phyloP scores from a whole-genome alignment of 2,888 invertebrate genomes.

The Serrognathus titanus region DNA sequence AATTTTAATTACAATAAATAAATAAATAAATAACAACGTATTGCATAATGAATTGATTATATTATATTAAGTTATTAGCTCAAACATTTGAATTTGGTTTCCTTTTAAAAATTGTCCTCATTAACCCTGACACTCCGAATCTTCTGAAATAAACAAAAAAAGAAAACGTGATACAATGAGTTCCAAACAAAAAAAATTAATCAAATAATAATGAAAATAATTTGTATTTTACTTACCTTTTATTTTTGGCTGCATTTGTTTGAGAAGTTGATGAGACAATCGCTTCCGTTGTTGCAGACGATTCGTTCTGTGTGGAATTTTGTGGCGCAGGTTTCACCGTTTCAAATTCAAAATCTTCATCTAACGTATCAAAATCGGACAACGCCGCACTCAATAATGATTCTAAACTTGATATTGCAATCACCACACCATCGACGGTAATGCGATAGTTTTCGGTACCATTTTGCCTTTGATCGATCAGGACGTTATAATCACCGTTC shows the following conservation, averaged over 20 bases:
- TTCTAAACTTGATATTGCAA: slow-evolving; percentile 64
- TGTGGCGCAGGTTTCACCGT: slow-evolving; percentile 4
- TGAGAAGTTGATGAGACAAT: neutral
- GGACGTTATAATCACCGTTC: slow-evolving; percentile 39
- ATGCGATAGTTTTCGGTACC: slow-evolving; percentile 72
- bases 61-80: too few species aligned
- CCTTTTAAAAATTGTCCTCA: neutral
- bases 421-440: slow-evolving; percentile 65
- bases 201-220: neutral
- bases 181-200: neutral
- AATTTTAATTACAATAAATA: too few species aligned
- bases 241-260: neutral
- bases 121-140: neutral
- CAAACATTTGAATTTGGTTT: too few species aligned
- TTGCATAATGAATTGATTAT: too few species aligned
- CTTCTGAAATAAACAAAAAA: neutral
- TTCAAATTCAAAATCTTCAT: slow-evolving; percentile 21
- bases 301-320: neutral
- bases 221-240: neutral
- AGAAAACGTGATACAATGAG: neutral
- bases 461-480: slow-evolving; percentile 72
- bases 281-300: neutral
- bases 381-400: slow-evolving; percentile 56
- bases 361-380: slow-evolving; percentile 39
- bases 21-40: too few species aligned